These are phyloP conservation scores for western clawed frog (Xenopus tropicalis) DNA, from an alignment of 2,113 vertebrate species.

Conservation along the genomic window DNA sequence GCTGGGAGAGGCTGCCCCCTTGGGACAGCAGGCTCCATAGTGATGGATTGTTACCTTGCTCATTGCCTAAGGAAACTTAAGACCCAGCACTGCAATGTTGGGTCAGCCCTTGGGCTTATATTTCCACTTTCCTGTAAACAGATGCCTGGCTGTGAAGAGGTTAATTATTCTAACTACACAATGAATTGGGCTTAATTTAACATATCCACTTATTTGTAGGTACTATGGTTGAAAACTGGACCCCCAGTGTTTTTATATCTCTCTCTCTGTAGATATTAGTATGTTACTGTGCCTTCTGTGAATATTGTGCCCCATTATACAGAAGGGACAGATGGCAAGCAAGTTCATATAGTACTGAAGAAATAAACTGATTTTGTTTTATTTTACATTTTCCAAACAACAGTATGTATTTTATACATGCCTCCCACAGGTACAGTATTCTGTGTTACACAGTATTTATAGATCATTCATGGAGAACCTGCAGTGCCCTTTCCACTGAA, in stretches of 20 bases:
- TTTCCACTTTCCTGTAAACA: neutral
- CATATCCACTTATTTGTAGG: neutral
- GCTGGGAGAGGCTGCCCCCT: slow-evolving; percentile 33
- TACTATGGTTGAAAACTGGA: neutral
- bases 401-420: neutral
- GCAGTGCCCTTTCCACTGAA: neutral
- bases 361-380: neutral
- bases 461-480: neutral
- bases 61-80: slow-evolving; percentile 20
- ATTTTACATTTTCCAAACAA: neutral
- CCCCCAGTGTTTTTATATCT: neutral
- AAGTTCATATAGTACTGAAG: neutral
- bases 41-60: slow-evolving; percentile 34
- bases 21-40: slow-evolving; percentile 18
- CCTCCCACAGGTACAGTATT: neutral
- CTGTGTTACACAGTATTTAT: neutral
- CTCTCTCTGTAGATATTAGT: neutral
- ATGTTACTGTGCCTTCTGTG: neutral
- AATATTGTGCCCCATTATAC: neutral
- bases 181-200: neutral
- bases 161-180: slow-evolving; percentile 18
- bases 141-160: neutral
- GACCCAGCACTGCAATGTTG: slow-evolving; percentile 9
- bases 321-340: neutral
- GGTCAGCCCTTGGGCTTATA: slow-evolving; percentile 1